A percentile compares a stretch with the other conserved stretches of the same genome.
Conservation (phyloP, 1,140 invertebrate genomes). For the Plectus sambesii region DNA sequence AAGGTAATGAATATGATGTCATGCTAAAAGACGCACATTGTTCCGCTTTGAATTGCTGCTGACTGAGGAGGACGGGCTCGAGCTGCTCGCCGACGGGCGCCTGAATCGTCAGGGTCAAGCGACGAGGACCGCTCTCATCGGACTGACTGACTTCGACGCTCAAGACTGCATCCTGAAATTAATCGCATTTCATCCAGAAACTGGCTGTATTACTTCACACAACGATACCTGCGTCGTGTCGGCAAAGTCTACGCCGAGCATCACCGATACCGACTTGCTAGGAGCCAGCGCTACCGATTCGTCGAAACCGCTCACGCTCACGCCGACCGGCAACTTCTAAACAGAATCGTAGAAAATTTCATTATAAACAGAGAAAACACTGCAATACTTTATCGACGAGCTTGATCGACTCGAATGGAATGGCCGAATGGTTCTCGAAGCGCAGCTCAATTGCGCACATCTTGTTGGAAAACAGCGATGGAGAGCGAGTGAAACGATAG, state of each 20-base stretch:
- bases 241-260: constrained; percentile 80
- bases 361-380: constrained; percentile 20
- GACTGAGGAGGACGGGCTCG: constrained; percentile 64
- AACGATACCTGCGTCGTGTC: constrained; percentile 70
- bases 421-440: constrained; percentile 49
- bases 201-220: constrained; percentile 49
- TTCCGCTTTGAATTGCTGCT: constrained; percentile 66
- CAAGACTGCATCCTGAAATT: constrained; percentile 59
- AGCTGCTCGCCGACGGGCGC: constrained; percentile 78
- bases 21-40: constrained; percentile 6
- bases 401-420: constrained; percentile 9
- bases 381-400: constrained; percentile 6
- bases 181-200: no score
- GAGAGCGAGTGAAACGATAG: constrained; percentile 65
- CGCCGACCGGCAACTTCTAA: constrained; percentile 59
- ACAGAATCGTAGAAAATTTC: constrained; percentile 20
- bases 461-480: constrained; percentile 68
- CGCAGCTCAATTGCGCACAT: constrained; percentile 73
- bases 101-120: constrained; percentile 59
- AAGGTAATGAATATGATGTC: not conserved
- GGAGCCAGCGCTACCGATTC: constrained; percentile 56
- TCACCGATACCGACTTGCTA: constrained; percentile 45
- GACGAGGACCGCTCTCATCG: no score
- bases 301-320: constrained; percentile 70
- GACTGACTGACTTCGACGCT: constrained; percentile 49